phyloP scores from a whole-genome alignment of 2,797 vertebrate species.

The Margarornis squamiger region DNA sequence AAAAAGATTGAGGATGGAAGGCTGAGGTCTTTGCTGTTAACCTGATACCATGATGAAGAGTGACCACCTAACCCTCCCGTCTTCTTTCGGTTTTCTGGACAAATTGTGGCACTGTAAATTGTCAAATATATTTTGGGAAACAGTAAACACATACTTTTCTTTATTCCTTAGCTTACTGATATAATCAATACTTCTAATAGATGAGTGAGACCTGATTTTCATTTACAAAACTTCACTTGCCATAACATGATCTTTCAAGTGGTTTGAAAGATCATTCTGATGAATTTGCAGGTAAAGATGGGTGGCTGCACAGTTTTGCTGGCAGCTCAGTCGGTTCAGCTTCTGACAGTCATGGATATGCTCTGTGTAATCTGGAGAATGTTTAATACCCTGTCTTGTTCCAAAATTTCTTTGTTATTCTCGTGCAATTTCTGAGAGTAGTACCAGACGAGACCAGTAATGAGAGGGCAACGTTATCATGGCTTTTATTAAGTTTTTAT shows the following conservation, averaged over 20 bases:
- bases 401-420: background rate
- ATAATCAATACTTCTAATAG: background rate
- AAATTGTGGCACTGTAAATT: background rate
- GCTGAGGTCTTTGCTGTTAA: background rate
- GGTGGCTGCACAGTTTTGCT: background rate
- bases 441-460: background rate
- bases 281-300: background rate
- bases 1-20: background rate
- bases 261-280: background rate
- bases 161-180: background rate
- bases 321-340: background rate
- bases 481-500: background rate
- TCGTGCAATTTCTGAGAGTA: background rate
- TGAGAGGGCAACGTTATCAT: background rate
- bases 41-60: background rate
- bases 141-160: background rate
- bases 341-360: background rate
- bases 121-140: background rate
- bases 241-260: background rate
- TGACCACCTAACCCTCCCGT: background rate
- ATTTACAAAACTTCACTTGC: background rate
- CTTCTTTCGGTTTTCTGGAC: background rate
- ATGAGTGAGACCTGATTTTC: background rate
- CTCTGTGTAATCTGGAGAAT: background rate
- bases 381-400: background rate